Percentiles rank a stretch among this genome's conserved stretches.
phyloP scores from a whole-genome alignment of 2,113 vertebrate genomes.

The Jaculus jaculus region DNA sequence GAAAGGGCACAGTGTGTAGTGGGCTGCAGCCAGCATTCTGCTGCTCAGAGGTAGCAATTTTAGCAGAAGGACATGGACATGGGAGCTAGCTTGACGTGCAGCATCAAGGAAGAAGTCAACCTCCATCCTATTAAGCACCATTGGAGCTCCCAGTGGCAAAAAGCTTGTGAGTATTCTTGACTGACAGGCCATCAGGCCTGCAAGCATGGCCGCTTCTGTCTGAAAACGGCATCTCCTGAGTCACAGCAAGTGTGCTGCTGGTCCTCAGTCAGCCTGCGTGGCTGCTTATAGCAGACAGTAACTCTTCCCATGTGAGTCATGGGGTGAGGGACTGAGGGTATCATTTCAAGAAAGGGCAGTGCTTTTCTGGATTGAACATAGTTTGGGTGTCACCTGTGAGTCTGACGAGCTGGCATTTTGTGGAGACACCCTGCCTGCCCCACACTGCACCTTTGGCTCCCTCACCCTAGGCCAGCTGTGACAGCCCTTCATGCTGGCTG shows the following conservation, averaged over 20 bases:
- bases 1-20: background rate
- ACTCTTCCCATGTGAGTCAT: background rate
- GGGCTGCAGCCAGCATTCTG: background rate
- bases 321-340: background rate
- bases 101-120: background rate
- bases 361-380: background rate
- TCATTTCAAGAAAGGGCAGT: background rate
- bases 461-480: background rate
- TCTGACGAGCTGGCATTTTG: background rate
- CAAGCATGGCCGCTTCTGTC: background rate
- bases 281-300: background rate
- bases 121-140: background rate
- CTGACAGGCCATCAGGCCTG: background rate
- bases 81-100: background rate
- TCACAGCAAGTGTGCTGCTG: background rate
- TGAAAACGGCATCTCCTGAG: background rate
- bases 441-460: too few species aligned
- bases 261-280: rapidly evolving
- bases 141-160: background rate
- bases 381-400: background rate
- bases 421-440: background rate
- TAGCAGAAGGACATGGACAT: background rate
- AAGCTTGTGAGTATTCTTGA: background rate
- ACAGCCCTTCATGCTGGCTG: background rate
- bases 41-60: background rate